Percentiles rank a stretch among this genome's conserved stretches.
phyloP scores from a whole-genome alignment of 2,113 vertebrate species.

The Aphelocoma coerulescens region DNA sequence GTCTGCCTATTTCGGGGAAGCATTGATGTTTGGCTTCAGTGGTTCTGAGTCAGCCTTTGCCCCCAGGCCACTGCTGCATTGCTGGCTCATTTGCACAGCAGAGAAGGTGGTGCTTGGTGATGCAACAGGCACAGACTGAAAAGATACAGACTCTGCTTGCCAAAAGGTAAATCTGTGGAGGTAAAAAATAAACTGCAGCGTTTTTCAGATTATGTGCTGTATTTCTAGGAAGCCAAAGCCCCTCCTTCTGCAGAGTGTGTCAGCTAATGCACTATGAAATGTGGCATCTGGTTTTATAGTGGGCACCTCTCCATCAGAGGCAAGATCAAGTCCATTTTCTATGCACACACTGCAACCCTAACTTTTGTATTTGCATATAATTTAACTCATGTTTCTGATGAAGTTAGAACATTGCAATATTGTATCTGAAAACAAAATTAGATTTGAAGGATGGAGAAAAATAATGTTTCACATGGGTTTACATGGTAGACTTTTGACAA shows the following conservation, averaged over 20 bases:
- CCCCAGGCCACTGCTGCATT: constrained; percentile 22
- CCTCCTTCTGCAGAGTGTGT: background rate
- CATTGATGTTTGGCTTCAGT: constrained; percentile 51
- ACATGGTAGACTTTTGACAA: background rate
- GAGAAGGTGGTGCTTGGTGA: constrained; percentile 31
- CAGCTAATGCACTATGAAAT: background rate
- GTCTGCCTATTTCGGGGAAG: constrained; percentile 52
- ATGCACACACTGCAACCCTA: background rate
- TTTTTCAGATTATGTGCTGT: background rate
- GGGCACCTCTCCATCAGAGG: background rate
- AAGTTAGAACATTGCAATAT: background rate
- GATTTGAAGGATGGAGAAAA: background rate
- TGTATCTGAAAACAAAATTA: background rate
- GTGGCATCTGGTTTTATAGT: background rate
- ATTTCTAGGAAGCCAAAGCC: background rate
- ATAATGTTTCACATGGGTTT: background rate
- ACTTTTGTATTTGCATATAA: background rate
- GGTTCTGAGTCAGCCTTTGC: constrained; percentile 64
- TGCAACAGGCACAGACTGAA: constrained; percentile 35
- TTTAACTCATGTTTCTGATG: background rate
- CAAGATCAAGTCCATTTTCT: background rate
- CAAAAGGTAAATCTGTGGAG: background rate
- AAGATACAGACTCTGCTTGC: background rate
- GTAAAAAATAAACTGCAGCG: background rate
- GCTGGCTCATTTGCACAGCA: constrained; percentile 40